phyloP scores from a whole-genome alignment of 1,140 invertebrate species.

The Tetramorium alpestre region DNA sequence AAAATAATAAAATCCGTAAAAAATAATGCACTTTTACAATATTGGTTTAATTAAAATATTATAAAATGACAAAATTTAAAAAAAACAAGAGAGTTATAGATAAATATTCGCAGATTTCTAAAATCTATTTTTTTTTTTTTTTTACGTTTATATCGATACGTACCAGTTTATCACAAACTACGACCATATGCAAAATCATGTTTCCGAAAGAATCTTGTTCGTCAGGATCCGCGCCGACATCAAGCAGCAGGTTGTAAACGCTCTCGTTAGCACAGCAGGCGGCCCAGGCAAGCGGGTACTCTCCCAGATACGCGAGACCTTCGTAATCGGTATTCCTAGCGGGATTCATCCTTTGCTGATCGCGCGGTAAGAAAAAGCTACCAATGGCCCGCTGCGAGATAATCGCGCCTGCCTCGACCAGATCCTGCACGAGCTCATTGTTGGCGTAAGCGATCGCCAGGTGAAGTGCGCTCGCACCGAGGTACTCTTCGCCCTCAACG shows the following conservation, averaged over 20 bases:
- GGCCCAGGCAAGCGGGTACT: conserved; percentile 98
- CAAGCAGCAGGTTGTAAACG: conserved; percentile 98
- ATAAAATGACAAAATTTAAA: background rate
- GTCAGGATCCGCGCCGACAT: conserved; percentile 96
- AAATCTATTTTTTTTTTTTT: background rate
- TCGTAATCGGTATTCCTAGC: conserved; percentile 96
- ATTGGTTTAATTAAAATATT: background rate
- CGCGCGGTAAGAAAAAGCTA: conserved; percentile 96
- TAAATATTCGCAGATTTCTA: background rate
- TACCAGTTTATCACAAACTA: conserved; percentile 98
- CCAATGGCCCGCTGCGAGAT: conserved; percentile 97
- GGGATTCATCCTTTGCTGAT: conserved; percentile 93
- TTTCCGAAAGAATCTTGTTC: conserved; percentile 96
- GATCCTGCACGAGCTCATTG: conserved; percentile 97
- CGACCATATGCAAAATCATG: conserved; percentile 99
- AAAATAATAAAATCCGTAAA: background rate
- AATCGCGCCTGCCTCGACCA: conserved; percentile 95
- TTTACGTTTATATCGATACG: conserved; percentile 73
- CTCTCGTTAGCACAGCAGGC: conserved; percentile 98
- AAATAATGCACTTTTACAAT: background rate
- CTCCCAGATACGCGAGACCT: conserved; percentile 97
- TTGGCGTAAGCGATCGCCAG: conserved; percentile 98
- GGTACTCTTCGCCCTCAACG: conserved; percentile 98
- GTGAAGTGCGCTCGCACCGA: conserved; percentile 97
- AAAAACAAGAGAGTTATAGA: background rate